These are phyloP conservation scores for Austrolebias charrua DNA, from an alignment of 2,797 vertebrate species.

Conservation along the genomic window DNA sequence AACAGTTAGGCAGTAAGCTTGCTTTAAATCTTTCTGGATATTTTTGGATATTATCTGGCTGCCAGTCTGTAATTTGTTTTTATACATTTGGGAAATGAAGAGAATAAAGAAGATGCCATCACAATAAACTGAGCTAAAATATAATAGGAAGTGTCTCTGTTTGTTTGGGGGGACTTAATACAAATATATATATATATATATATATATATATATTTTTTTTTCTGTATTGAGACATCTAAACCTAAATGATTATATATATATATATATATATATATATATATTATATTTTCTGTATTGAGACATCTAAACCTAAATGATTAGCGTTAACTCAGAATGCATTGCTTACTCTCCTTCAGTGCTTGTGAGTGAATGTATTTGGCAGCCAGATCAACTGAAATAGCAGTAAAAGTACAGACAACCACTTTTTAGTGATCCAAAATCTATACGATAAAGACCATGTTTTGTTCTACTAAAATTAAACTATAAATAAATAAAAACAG, in stretches of 20 bases:
- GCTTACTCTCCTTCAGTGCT: neutral
- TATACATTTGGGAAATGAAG: too few relatives aligned
- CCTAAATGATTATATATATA: neutral
- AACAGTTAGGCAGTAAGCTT: neutral
- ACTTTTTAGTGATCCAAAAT: neutral
- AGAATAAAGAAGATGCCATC: neutral
- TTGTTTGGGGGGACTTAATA: neutral
- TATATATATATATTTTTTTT: neutral
- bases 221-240: neutral
- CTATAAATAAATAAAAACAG: neutral
- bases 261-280: too few relatives aligned
- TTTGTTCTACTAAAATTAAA: neutral
- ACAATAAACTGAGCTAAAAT: neutral
- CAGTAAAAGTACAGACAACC: neutral
- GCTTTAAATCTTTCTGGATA: neutral
- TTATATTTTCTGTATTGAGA: neutral
- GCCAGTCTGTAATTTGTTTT: neutral
- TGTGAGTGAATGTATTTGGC: neutral
- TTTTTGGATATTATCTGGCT: neutral
- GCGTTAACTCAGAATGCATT: neutral
- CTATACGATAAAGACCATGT: neutral
- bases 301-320: neutral
- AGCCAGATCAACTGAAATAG: neutral
- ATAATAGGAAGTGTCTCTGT: neutral
- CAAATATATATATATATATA: too few relatives aligned